Evolutionary conservation across 2,888 invertebrate species (phyloP).

Genomic region (Melikaiella ostensackeni): DNA sequence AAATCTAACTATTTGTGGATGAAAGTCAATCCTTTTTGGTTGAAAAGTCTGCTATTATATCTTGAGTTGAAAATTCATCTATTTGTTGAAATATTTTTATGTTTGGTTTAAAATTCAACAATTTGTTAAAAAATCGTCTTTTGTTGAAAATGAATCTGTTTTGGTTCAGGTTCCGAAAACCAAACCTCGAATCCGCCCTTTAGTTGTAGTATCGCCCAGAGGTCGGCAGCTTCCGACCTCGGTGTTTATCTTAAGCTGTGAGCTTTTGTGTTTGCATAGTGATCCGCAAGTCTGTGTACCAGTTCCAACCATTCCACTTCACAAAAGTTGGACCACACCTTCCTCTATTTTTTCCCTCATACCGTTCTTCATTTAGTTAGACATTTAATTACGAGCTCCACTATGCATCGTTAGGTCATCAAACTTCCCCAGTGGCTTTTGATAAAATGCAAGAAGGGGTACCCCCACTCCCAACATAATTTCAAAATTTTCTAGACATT

Average conservation of each 20-base stretch:
- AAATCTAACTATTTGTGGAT: too few relatives aligned
- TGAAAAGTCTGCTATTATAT: too few relatives aligned
- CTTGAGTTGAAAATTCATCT: too few relatives aligned
- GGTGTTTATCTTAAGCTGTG: slow-evolving; percentile 68
- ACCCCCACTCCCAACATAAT: too few relatives aligned
- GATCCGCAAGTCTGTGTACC: slow-evolving; percentile 39
- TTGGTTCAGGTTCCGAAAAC: too few relatives aligned
- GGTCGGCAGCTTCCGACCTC: slow-evolving; percentile 63
- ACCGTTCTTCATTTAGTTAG: not conserved
- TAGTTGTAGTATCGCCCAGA: slow-evolving; percentile 55
- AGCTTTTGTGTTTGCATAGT: slow-evolving; percentile 68
- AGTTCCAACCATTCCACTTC: not conserved
- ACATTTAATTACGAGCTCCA: not conserved
- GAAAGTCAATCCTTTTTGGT: too few relatives aligned
- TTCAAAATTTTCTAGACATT: not conserved
- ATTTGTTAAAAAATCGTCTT: too few relatives aligned
- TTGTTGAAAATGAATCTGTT: too few relatives aligned
- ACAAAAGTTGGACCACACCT: not conserved
- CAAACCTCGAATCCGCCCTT: not conserved
- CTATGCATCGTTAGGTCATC: slow-evolving; percentile 2
- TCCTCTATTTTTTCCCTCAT: not conserved
- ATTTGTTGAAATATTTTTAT: too few relatives aligned
- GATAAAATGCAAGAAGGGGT: not conserved
- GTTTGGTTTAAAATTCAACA: too few relatives aligned
- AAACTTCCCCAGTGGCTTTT: not conserved